A percentile compares a stretch with the other conserved stretches of the same genome.
phyloP scores from a whole-genome alignment of 2,113 vertebrate genomes.

The Coregonus clupeaformis region DNA sequence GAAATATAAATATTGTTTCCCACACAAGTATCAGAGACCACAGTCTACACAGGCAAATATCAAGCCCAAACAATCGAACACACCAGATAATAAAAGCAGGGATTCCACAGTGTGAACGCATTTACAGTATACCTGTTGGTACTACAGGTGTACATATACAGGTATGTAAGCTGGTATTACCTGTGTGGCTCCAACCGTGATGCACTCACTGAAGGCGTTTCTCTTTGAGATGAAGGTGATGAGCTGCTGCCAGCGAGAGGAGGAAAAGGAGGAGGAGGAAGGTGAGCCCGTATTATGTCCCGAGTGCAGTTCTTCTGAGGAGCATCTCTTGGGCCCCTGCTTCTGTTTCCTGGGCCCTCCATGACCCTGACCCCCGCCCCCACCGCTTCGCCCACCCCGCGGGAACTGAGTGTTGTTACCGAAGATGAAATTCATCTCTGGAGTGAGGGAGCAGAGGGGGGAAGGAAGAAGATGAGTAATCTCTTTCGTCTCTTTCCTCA shows the following conservation, averaged over 20 bases:
- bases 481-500: neutral
- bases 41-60: too few relatives aligned
- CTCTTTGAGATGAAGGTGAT: constrained; percentile 91
- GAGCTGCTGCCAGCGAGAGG: constrained; percentile 95
- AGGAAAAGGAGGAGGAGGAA: constrained; percentile 65
- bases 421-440: constrained; percentile 97
- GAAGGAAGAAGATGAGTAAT: neutral
- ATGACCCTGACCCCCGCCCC: constrained; percentile 74
- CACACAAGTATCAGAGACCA: too few relatives aligned
- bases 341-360: constrained; percentile 83
- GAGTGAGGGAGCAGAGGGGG: constrained; percentile 9
- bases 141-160: too few relatives aligned
- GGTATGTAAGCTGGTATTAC: constrained; percentile 73
- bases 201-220: constrained; percentile 94
- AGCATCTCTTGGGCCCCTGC: constrained; percentile 87
- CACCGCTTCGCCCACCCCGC: constrained; percentile 82
- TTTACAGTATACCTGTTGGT: too few relatives aligned
- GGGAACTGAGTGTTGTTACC: constrained; percentile 97
- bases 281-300: constrained; percentile 61
- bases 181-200: constrained; percentile 87
- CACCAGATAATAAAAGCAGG: too few relatives aligned
- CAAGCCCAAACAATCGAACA: too few relatives aligned
- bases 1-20: too few relatives aligned
- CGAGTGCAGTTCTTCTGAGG: constrained; percentile 83
- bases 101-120: too few relatives aligned